These are phyloP conservation scores for Sinelater perroti DNA, from an alignment of 2,888 invertebrate genomes.

Conservation along the genomic window DNA sequence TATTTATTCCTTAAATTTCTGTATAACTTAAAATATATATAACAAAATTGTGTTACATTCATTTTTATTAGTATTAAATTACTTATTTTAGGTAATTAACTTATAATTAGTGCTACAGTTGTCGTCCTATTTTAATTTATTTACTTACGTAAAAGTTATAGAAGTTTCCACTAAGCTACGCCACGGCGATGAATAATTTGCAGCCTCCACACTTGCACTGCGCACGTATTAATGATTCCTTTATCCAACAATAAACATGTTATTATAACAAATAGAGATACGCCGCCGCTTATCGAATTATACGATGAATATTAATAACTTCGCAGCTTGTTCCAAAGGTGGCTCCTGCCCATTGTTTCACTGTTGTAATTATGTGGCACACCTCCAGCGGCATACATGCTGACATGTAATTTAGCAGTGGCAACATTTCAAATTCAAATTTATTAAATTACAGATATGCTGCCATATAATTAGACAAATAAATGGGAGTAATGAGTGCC, in stretches of 20 bases:
- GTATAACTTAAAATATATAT: no score
- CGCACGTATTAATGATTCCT: constrained; percentile 7
- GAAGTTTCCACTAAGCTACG: no score
- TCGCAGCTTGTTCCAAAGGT: constrained; percentile 32
- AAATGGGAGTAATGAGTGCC: constrained; percentile 18
- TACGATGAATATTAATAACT: constrained; percentile 35
- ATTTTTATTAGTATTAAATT: no score
- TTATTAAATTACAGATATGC: constrained; percentile 26
- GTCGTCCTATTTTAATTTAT: no score
- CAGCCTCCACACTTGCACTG: not conserved
- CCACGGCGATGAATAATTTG: constrained; percentile 7
- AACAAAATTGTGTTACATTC: no score
- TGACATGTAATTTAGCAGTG: constrained; percentile 31
- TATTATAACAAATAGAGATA: constrained; percentile 32
- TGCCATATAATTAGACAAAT: constrained; percentile 20
- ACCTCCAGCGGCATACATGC: constrained; percentile 20
- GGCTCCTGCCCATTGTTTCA: constrained; percentile 34
- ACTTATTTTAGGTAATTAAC: no score
- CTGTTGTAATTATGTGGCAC: constrained; percentile 31
- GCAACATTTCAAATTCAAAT: constrained; percentile 30
- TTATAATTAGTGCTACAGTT: no score
- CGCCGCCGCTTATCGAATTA: constrained; percentile 27
- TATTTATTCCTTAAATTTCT: no score
- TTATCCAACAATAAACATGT: constrained; percentile 25
- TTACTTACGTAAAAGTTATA: no score